phyloP scores from a whole-genome alignment of 2,888 invertebrate genomes.

The Callinectes sapidus region DNA sequence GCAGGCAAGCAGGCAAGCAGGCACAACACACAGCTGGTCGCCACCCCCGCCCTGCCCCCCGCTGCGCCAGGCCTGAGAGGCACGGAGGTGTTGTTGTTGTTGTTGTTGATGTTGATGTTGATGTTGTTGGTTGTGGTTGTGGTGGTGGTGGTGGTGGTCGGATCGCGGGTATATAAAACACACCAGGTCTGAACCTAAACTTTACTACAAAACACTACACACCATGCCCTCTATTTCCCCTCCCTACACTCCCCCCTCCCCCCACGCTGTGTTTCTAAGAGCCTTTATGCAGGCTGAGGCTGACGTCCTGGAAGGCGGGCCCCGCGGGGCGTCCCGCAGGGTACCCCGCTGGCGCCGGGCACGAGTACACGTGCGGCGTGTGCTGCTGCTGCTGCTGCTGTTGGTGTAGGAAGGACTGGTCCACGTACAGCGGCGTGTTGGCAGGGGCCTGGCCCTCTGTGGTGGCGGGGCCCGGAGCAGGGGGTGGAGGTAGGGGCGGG shows the following conservation, averaged over 20 bases:
- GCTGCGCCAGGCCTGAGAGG: neutral
- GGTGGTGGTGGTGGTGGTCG: neutral
- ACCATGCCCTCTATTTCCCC: neutral
- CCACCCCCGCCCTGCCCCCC: neutral
- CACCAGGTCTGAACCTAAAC: neutral
- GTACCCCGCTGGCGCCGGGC: slow-evolving; percentile 23
- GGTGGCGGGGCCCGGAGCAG: neutral
- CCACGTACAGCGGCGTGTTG: slow-evolving; percentile 11
- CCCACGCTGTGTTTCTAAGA: slow-evolving; percentile 37
- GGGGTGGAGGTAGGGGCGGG: neutral
- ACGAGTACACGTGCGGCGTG: neutral
- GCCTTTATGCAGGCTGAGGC: slow-evolving; percentile 39
- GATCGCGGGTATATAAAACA: neutral
- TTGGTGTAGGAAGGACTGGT: slow-evolving; percentile 22
- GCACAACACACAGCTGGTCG: neutral
- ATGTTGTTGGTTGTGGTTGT: neutral
- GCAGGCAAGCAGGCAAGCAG: slow-evolving; percentile 33
- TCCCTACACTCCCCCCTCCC: neutral
- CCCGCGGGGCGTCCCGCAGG: slow-evolving; percentile 42
- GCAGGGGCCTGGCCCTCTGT: neutral
- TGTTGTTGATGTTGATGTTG: neutral
- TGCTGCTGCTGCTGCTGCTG: slow-evolving; percentile 35
- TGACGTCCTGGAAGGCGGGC: slow-evolving; percentile 51
- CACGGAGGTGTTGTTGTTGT: neutral
- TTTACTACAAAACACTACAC: slow-evolving; percentile 29